Conservation (phyloP, 2,113 vertebrate genomes). For the Xiphophorus hellerii region DNA sequence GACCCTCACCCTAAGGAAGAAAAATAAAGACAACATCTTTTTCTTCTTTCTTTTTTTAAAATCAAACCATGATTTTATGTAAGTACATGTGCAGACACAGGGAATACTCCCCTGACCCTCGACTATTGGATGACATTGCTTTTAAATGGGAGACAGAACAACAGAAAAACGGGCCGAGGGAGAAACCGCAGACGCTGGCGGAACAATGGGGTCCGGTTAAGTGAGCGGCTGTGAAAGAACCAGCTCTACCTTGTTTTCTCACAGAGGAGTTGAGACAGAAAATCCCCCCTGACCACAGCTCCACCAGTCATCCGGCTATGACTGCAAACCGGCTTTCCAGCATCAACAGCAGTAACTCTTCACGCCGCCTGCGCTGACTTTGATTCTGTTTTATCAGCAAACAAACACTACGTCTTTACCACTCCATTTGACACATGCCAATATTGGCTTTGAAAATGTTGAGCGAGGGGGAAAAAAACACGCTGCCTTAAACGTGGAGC, state of each 20-base stretch:
- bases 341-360: conserved; percentile 44
- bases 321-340: conserved; percentile 21
- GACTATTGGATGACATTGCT: conserved; percentile 60
- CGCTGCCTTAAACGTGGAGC: conserved; percentile 17
- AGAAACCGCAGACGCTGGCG: conserved; percentile 65
- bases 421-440: conserved; percentile 4
- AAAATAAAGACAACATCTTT: background rate
- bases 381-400: conserved; percentile 41
- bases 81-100: conserved; percentile 50
- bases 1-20: background rate
- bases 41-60: no score
- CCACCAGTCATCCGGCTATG: conserved; percentile 49
- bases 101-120: conserved; percentile 42
- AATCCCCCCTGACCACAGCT: conserved; percentile 57
- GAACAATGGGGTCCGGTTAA: conserved; percentile 65
- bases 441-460: conserved; percentile 25
- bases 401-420: conserved; percentile 5
- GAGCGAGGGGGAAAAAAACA: conserved; percentile 53
- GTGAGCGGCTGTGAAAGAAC: conserved; percentile 54
- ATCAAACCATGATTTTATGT: conserved; percentile 22
- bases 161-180: conserved; percentile 39
- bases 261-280: conserved; percentile 50
- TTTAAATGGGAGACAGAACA: conserved; percentile 50
- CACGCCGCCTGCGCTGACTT: conserved; percentile 38
- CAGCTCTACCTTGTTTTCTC: conserved; percentile 57